These are phyloP conservation scores for Parnassius mnemosyne DNA, from an alignment of 2,888 invertebrate genomes.

Conservation along the genomic window DNA sequence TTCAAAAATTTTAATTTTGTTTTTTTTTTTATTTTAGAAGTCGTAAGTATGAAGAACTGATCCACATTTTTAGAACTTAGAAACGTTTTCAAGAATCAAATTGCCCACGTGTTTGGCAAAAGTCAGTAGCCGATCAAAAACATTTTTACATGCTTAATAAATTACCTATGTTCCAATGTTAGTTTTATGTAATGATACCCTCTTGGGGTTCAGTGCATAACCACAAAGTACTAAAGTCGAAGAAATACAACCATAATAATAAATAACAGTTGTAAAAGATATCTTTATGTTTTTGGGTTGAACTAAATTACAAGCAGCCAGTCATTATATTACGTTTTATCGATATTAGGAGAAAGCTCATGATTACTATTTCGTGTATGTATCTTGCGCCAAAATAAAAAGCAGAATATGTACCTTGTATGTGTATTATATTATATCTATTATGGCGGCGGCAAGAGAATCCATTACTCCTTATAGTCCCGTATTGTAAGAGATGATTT, in stretches of 20 bases:
- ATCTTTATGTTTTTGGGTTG: slow-evolving; percentile 28
- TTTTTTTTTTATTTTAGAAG: no score
- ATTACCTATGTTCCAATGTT: slow-evolving; percentile 7
- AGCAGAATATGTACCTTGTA: no score
- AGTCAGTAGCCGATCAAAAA: slow-evolving; percentile 6
- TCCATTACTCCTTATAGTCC: no score
- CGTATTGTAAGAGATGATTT: no score
- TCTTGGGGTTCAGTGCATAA: slow-evolving; percentile 2
- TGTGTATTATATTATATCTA: no score
- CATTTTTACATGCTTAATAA: slow-evolving; percentile 15
- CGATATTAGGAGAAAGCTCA: slow-evolving; percentile 13
- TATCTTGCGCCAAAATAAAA: slow-evolving; percentile 3
- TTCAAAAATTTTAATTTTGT: no score
- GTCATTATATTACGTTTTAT: slow-evolving; percentile 20
- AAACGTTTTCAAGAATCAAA: no score
- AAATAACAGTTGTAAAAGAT: slow-evolving; percentile 28
- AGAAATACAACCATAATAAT: slow-evolving; percentile 26
- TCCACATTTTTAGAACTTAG: no score
- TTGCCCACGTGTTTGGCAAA: no score
- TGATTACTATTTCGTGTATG: slow-evolving; percentile 15
- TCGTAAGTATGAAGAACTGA: no score
- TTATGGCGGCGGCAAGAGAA: no score
- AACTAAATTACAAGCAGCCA: slow-evolving; percentile 22
- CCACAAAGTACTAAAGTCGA: slow-evolving; percentile 20
- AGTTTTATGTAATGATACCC: slow-evolving; percentile 14